Evolutionary conservation across 2,797 vertebrate species (phyloP), one percentile per base, ranked within the genome.

Genomic region (Neoniphon sammara): DNA sequence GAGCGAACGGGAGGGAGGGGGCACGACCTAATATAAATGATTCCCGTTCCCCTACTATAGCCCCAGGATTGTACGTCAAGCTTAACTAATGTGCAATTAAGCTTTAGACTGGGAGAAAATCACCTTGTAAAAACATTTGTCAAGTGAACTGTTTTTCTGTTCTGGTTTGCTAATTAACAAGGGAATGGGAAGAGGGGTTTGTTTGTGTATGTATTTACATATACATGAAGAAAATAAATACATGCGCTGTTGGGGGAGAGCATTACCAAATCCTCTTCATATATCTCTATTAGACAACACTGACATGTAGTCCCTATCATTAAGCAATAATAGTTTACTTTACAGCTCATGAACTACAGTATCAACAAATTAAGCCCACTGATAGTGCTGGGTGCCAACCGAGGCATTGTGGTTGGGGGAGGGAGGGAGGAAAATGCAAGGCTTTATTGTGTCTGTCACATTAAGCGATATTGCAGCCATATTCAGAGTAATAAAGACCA

Each of bases 271-370:
- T 85, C 88, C 85, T 73, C 82, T 90, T 94, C 91, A 94, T 94
- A 93, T 71, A 89, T 95, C 92, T 94, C 91, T 93, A 93, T 94
- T 95, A 95, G 84, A 92, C 88, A 87, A 77, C 89, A 81, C 85
- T 94, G 93, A 93, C 91, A 89, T 90, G 87, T 82, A 92, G 89
- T 91, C 87, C 80, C 91, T 91, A 93, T 95, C 93, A 94, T 94
- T 94, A 94, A 94, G 91, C 91, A 91, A 93, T 93, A 94, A 94
- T 94, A 93, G 93, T 95, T 94, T 94, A 91, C 93, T 93, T 93
- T 92, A 93, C 93, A 94, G 93, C 93, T 94, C 93, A 94, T 94
- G 90, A 92, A 93, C 91, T 93, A 87, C 90, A 92, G 89, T 91
- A 93, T 91, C 92, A 94, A 94, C 93, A 94, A 93, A 94, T 94